Percentiles rank a stretch among this genome's conserved stretches.
These are phyloP conservation scores for Nansenia antarctica DNA, from an alignment of 2,113 vertebrate genomes.

Conservation along the genomic window DNA sequence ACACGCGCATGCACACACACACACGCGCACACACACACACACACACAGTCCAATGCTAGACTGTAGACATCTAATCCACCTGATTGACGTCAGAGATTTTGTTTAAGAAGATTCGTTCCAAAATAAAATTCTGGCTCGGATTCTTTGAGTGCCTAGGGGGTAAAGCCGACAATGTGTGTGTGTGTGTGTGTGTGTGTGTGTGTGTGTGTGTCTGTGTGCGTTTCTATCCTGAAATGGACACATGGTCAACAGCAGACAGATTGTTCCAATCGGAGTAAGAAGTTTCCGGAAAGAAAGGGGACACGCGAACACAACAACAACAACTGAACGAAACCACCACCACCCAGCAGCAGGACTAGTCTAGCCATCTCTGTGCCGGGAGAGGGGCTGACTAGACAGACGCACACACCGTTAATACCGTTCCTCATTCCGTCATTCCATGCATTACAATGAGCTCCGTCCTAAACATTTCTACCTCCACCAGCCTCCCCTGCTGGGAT, in stretches of 20 bases:
- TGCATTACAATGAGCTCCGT: too few relatives aligned
- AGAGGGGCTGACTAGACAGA: background rate
- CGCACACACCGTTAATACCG: too few relatives aligned
- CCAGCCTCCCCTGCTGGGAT: too few relatives aligned
- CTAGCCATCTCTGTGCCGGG: background rate
- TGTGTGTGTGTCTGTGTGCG: background rate
- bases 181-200: background rate
- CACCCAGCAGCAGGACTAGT: background rate
- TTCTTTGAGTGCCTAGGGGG: background rate
- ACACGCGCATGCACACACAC: background rate
- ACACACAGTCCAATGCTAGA: background rate
- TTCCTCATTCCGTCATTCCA: too few relatives aligned
- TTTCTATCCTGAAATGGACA: too few relatives aligned
- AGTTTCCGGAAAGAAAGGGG: background rate
- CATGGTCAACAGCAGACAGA: background rate
- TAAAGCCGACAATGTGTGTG: background rate
- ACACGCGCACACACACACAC: background rate
- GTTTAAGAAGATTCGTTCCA: constrained; percentile 4
- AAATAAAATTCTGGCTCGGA: too few relatives aligned
- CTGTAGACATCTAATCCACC: background rate
- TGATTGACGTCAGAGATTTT: background rate
- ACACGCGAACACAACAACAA: background rate
- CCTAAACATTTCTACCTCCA: too few relatives aligned
- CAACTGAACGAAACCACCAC: background rate
- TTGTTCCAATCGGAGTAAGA: background rate